Evolutionary conservation across 2,888 invertebrate genomes (phyloP).

Genomic region (Adelphocoris suturalis): DNA sequence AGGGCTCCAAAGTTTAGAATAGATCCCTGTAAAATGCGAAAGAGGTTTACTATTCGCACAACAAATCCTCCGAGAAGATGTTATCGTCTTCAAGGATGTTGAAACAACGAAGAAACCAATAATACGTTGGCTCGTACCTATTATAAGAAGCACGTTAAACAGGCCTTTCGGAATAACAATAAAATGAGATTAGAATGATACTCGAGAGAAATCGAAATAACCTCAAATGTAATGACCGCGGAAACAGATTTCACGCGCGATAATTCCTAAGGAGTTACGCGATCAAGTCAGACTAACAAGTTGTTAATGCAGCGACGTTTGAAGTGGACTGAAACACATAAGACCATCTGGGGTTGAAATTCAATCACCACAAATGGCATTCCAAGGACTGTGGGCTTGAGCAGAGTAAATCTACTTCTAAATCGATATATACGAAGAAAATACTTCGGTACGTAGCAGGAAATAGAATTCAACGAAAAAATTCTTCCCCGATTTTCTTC

Average conservation of each 20-base stretch:
- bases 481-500: too few species aligned
- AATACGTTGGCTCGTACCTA: neutral
- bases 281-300: conserved; percentile 10
- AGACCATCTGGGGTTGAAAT: conserved; percentile 27
- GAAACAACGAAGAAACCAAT: neutral
- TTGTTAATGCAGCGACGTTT: neutral
- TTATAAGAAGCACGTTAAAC: too few species aligned
- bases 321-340: conserved; percentile 36
- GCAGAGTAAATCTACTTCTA: too few species aligned
- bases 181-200: neutral
- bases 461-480: too few species aligned
- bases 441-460: too few species aligned
- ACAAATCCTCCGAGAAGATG: neutral
- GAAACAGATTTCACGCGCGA: neutral
- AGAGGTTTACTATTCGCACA: conserved; percentile 30
- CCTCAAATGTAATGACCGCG: neutral
- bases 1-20: conserved; percentile 3
- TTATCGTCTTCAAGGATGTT: neutral
- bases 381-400: neutral
- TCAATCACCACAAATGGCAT: conserved; percentile 25
- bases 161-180: neutral
- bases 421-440: too few species aligned
- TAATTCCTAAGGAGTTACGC: neutral
- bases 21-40: neutral
- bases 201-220: neutral